These are phyloP conservation scores for Ceryle rudis DNA, from an alignment of 2,797 vertebrate species.

Conservation along the genomic window DNA sequence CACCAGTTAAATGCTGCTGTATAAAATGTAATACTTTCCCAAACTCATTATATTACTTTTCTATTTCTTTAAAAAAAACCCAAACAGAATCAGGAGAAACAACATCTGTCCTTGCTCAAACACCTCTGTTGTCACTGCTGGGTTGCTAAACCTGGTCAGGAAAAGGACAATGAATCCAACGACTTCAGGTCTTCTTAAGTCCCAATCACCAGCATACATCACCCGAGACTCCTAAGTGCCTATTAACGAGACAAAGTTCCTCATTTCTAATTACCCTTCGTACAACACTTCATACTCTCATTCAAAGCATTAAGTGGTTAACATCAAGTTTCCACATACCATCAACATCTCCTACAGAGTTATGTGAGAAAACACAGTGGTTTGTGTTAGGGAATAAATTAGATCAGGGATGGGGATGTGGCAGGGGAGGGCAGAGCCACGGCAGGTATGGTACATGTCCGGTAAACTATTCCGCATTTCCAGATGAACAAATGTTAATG, in stretches of 20 bases:
- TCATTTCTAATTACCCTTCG: not conserved
- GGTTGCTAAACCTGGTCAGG: not conserved
- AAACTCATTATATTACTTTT: not conserved
- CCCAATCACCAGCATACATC: rapidly evolving
- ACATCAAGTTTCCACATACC: not conserved
- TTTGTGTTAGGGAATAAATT: not conserved
- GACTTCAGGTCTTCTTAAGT: not conserved
- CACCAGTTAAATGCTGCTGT: not conserved
- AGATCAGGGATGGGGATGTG: not conserved
- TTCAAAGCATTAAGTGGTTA: not conserved
- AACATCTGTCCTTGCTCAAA: not conserved
- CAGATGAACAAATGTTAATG: not conserved
- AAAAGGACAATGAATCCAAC: not conserved
- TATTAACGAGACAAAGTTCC: not conserved
- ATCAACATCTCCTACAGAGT: not conserved
- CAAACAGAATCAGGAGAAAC: not conserved
- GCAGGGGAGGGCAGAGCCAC: rapidly evolving
- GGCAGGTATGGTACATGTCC: not conserved
- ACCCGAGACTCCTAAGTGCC: not conserved
- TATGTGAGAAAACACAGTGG: not conserved
- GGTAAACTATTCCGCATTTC: not conserved
- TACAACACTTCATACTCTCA: not conserved
- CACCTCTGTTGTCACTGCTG: not conserved
- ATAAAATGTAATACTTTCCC: not conserved
- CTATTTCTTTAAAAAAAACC: not conserved